Evolutionary conservation across 2,888 invertebrate genomes (phyloP), one percentile per base, ranked within the genome.

Genomic region (Notodonta dromedarius): DNA sequence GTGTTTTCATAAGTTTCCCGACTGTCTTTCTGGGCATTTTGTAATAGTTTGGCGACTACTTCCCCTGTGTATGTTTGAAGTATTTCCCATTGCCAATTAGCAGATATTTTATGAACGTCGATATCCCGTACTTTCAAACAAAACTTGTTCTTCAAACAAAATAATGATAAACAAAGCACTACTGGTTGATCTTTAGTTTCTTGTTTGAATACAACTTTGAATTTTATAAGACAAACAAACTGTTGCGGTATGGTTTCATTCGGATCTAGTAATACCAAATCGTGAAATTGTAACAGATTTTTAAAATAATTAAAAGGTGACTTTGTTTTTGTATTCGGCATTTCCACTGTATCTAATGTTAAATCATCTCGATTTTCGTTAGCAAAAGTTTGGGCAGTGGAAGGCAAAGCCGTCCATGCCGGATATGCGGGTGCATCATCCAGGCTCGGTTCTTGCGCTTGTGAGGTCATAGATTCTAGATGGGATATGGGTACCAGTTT

Each of bases 21-120:
- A 52, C 83, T 73, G n/a, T 82, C 63, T 74, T 79, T 87, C 63
- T 69, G 60, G 48, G 91, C 87, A 75, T 79, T 86, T 48, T 73
- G 59, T 58, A 86, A 61, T 24, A 91, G 52, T 75, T 84, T 88
- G 2, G 58, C 48, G 2, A 79, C 78, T 44, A 90, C 79, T 35
- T 87, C 82, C 24, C 85, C 82, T 64, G 71, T 79, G 66, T 80
- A 90, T 46, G 84, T 77, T 69, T 87, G 87, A n/a, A 92, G 70
- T 61, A 92, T 82, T 75, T 91, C 88, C 92, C 93, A 92, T 76
- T 93, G 92, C 93, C 92, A 93, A 66, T 84, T 84, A 3, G 89
- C 79, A 35, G 86, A 78, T 69, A 92, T 73, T 64, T 79, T 79
- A 32, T 64, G 67, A 48, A 91, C 69, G 67, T 87, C 78, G 42